Conservation (phyloP, 2,113 vertebrate species). For the Gila orcuttii region DNA sequence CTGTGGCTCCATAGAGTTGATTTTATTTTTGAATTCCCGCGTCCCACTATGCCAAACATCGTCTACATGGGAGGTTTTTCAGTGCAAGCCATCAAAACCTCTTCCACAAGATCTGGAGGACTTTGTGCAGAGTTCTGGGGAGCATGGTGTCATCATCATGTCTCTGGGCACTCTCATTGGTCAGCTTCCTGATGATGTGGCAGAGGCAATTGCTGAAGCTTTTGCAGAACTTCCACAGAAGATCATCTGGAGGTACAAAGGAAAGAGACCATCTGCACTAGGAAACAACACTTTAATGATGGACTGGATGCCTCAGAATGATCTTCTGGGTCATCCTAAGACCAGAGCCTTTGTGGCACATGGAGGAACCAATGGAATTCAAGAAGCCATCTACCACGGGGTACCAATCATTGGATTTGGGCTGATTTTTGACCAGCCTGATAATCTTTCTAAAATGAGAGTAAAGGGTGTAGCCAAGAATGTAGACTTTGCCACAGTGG, state of each 20-base stretch:
- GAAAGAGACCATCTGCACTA: slow-evolving; percentile 41
- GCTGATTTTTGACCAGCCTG: slow-evolving; percentile 54
- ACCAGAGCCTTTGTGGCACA: slow-evolving; percentile 53
- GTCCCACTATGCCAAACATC: slow-evolving; percentile 55
- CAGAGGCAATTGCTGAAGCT: slow-evolving; percentile 48
- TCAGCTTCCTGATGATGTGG: slow-evolving; percentile 50
- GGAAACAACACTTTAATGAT: slow-evolving; percentile 56
- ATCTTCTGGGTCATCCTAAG: slow-evolving; percentile 55
- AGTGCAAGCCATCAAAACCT: slow-evolving; percentile 50
- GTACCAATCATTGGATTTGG: slow-evolving; percentile 53
- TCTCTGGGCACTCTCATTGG: slow-evolving; percentile 54
- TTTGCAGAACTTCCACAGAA: slow-evolving; percentile 57
- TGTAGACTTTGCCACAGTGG: slow-evolving; percentile 49
- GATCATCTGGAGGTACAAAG: slow-evolving; percentile 54
- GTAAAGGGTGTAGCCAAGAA: slow-evolving; percentile 47
- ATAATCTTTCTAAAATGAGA: slow-evolving; percentile 53
- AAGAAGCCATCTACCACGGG: slow-evolving; percentile 57
- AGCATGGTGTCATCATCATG: slow-evolving; percentile 57
- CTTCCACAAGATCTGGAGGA: slow-evolving; percentile 55
- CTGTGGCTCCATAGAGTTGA: slow-evolving; percentile 55
- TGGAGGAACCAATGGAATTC: slow-evolving; percentile 57
- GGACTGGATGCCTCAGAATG: slow-evolving; percentile 60
- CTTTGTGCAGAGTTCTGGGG: slow-evolving; percentile 57
- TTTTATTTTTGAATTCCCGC: slow-evolving; percentile 53
- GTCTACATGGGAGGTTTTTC: slow-evolving; percentile 55